Evolutionary conservation across 2,888 invertebrate species (phyloP).

Genomic region (Boloria euphrosyne): DNA sequence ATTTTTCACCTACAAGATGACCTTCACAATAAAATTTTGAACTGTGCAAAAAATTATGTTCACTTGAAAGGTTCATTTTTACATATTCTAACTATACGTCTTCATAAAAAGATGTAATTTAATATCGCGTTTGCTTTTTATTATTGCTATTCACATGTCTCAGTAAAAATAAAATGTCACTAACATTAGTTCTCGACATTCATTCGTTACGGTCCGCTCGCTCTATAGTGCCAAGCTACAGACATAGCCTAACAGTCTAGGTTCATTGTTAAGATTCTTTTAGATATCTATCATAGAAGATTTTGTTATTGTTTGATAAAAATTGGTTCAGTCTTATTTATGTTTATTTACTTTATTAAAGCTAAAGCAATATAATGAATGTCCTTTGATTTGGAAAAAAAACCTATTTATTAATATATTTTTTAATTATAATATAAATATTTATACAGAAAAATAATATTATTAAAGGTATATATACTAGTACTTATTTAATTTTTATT

Average conservation of each 20-base stretch:
- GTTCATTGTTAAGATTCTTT: neutral
- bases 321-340: too few species aligned
- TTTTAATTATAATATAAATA: too few species aligned
- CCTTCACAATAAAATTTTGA: neutral
- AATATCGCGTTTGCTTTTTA: conserved; percentile 22
- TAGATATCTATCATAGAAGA: too few species aligned
- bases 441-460: too few species aligned
- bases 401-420: too few species aligned
- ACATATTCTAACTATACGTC: neutral
- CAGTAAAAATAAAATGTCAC: conserved; percentile 31
- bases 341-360: too few species aligned
- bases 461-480: neutral
- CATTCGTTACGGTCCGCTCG: conserved; percentile 34
- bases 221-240: conserved; percentile 23
- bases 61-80: neutral
- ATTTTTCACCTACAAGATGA: too few species aligned
- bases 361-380: too few species aligned
- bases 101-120: conserved; percentile 1
- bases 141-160: conserved; percentile 25
- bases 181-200: conserved; percentile 33
- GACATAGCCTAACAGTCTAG: conserved; percentile 21
- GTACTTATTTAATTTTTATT: neutral
- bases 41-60: neutral
- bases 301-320: too few species aligned
- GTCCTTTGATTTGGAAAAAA: too few species aligned